Base-by-base conservation (phyloP, 1,140 invertebrate genomes). In the Papilio polyxenes region DNA sequence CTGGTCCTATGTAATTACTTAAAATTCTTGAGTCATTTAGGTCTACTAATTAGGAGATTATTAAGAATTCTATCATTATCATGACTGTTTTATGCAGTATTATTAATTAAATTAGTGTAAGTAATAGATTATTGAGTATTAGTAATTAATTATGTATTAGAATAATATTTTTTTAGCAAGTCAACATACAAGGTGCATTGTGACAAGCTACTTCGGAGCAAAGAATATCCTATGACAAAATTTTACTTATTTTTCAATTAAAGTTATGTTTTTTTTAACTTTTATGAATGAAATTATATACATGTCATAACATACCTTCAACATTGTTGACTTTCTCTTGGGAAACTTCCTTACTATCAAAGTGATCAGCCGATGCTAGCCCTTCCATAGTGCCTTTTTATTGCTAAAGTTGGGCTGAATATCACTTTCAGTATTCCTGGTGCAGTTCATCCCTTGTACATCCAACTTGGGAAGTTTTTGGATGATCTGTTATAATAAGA, bases 401-500 rank as follows among this genome's bases (percentile, higher is more conserved):
- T 87, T 86, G 81, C 65, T 83, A 83, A 91, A 87, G 83, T 88
- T 89, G 87, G 84, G 89, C 83, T 86, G 86, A 90, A 89, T 91
- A 83, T 91, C 91, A 92, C 92, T 90, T 87, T 89, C 87, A 89
- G 87, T 86, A 85, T 94, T 94, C 89, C 93, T 94, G 86, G 69
- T 75, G 87, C 89, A 93, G 93, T 59, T 95, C 93, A 94, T 95
- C 91, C 92, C 94, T 94, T 89, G 92, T 85, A 81, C 91, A 89
- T 85, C 88, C 83, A 81, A 87, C 84, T 82, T 93, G 90, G 88
- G 91, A 79, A 85, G 88, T 87, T 90, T 91, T 92, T 82, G 87
- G 85, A 84, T 89, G 91, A 90, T 91, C 91, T 92, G 86, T 88
- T 62, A 62, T 31, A 49, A 75, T 53, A 44, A 51, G 6, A 31